phyloP scores from a whole-genome alignment of 2,888 invertebrate genomes.

The Leucozona laternaria region DNA sequence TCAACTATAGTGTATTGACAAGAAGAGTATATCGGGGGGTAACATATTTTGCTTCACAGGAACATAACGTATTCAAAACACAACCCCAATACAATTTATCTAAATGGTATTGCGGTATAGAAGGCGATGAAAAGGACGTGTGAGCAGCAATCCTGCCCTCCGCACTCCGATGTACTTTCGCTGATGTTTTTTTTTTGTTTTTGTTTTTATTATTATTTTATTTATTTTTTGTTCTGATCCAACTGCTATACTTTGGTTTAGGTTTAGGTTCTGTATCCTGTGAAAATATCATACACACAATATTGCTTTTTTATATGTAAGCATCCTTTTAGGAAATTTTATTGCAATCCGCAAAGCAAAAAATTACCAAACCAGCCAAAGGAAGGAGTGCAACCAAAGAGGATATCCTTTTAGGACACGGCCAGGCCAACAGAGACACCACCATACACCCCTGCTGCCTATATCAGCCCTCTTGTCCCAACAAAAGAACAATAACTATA shows the following conservation, averaged over 20 bases:
- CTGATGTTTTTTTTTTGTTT: slow-evolving; percentile 33
- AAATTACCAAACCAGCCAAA: slow-evolving; percentile 18
- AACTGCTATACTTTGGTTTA: slow-evolving; percentile 31
- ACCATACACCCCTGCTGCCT: background rate
- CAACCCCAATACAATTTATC: slow-evolving; percentile 75
- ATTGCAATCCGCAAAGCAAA: slow-evolving; percentile 68
- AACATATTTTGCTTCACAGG: slow-evolving; percentile 56
- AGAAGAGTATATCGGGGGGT: slow-evolving; percentile 1
- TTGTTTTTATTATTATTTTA: slow-evolving; percentile 32
- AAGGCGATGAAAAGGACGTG: slow-evolving; percentile 72
- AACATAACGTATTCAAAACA: slow-evolving; percentile 74
- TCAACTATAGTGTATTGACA: slow-evolving; percentile 18
- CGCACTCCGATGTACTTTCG: slow-evolving; percentile 60
- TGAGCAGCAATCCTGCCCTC: slow-evolving; percentile 63
- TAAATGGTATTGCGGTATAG: slow-evolving; percentile 74
- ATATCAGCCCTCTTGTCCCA: background rate
- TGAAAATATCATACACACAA: slow-evolving; percentile 67
- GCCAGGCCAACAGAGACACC: slow-evolving; percentile 4
- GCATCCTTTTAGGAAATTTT: slow-evolving; percentile 76
- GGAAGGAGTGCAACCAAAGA: slow-evolving; percentile 55
- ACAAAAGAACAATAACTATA: slow-evolving; percentile 20
- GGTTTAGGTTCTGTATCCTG: slow-evolving; percentile 33
- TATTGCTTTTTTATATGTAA: slow-evolving; percentile 73
- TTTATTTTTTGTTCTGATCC: slow-evolving; percentile 20
- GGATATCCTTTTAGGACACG: slow-evolving; percentile 39